Base-by-base conservation (phyloP, 2,888 invertebrate species). In the Mantis religiosa region DNA sequence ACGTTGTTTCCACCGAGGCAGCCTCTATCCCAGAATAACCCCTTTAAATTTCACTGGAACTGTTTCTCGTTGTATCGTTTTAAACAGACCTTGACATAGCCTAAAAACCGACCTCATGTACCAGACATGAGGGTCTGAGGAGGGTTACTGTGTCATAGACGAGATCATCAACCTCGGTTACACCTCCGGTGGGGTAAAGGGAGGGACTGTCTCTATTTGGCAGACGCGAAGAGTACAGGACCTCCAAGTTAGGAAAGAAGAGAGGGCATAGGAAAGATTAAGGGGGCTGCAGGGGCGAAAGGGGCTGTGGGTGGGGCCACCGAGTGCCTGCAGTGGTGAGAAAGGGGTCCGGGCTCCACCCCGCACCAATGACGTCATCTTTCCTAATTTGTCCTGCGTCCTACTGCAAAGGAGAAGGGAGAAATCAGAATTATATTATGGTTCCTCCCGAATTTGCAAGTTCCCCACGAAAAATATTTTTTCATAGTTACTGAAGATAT, bases 381-480 rank as follows among this genome's bases (percentile, higher is more conserved):
- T 71, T 71, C 54, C 88, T 82, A 88, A 89, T 84, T 88, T 88
- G 89, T 89, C 88, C 84, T 87, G 88, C 89, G 89, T 87, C 85
- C 82, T 86, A 71, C 54, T 71, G 54, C 54, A 71, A 71, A 71
- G 54, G 20, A 71, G 25, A 71, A 15, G 54, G 54, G 54, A 71
- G 54, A 71, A 71, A 20, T 15, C 54, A 71, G 54, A 71, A 71
- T 71, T 15, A 71, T 71, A 20, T 20, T 71, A 71, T 71, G 54
- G 54, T 71, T 20, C 54, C 54, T 71, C 54, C 54, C 54, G 15
- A 71, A 71, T 41, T 41, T 41, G 41, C 41, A 41, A 9, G 12
- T 41, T 41, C 12, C 41, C 12, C 41, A 1, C 41, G 2, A 41
- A 41, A 41, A 41, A 41, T 41, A 41, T 41, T 41, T 41, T 9